Base-by-base conservation (phyloP, 2,888 invertebrate genomes). In the Sturmia bella region DNA sequence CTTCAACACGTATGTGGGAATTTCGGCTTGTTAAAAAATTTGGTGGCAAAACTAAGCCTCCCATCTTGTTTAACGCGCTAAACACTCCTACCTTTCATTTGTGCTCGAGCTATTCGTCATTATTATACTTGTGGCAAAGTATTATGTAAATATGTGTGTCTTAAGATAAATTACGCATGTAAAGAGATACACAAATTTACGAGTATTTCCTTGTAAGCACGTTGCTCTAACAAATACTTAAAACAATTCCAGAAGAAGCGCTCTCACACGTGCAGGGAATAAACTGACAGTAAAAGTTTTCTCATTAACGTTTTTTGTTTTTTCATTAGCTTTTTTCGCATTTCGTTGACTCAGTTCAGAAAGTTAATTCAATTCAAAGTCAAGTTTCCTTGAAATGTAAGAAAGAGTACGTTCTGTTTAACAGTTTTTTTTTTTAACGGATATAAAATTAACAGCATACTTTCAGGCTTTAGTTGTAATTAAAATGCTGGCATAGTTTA, bases 11-110 rank as follows among this genome's bases (percentile, higher is more conserved):
- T 73, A 77, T 68, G 63, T 77, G 27, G 45, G 64, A 74, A 64
- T 57, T 78, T n/a, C 74, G 17, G 74, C 74, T 78, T 78, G 54
- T 74, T 74, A 56, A 74, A 59, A 52, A 77, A 80, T 74, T 74
- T 70, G 64, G 64, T 79, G 61, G 61, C 68, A 41, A 54, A 52
- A 12, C 54, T 64, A 66, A 70, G 50, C 41, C 13, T 24, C 4
- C 4, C 74, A 21, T n/a, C 43, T 15, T 37, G 48, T 32, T 11
- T 43, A 2, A 19, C 15, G 21, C 7, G 21, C n/a, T 21, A 6
- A 9, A 59, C 9, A 41, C 13, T 12, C 5, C 1, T 2, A 13
- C 9, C 3, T 3, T 27, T 56, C 15, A 50, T n/a, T 39, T 48
- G 9, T 2, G 45, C 24, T 43, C 32, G 15, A 41, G 32, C 19